phyloP scores from a whole-genome alignment of 2,888 invertebrate genomes.

The Mylabris sibirica region DNA sequence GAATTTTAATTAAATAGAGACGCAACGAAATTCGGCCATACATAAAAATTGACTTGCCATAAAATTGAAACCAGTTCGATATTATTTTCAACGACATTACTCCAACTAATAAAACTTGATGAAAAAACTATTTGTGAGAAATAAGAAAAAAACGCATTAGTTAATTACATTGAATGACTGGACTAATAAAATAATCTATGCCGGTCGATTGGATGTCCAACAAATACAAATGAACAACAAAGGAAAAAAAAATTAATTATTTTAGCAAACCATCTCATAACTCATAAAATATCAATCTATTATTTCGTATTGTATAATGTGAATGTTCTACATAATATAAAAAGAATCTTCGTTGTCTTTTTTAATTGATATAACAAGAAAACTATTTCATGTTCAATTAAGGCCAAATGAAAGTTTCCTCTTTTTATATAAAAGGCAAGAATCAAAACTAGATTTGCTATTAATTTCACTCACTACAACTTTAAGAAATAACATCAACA shows the following conservation, averaged over 20 bases:
- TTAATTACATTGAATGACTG: not conserved
- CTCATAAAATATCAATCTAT: too few species aligned
- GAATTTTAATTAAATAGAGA: conserved; percentile 6
- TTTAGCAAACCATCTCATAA: too few species aligned
- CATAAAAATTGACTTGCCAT: not conserved
- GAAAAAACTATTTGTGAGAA: not conserved
- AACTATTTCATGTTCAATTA: conserved; percentile 24
- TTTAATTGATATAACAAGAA: conserved; percentile 5
- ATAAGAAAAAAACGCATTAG: not conserved
- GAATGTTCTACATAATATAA: not conserved
- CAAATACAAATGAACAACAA: not conserved
- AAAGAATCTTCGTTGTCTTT: not conserved
- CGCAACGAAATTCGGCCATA: not conserved
- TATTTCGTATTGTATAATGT: not conserved
- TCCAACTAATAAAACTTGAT: not conserved
- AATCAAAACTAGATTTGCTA: conserved; percentile 8
- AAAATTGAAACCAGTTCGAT: not conserved
- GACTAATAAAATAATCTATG: not conserved
- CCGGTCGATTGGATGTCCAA: not conserved
- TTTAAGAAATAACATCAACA: not conserved
- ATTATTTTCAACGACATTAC: not conserved
- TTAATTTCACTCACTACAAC: not conserved
- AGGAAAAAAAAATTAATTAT: too few species aligned
- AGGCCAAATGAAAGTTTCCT: conserved; percentile 30
- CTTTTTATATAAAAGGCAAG: conserved; percentile 9